A percentile compares a stretch with the other conserved stretches of the same genome.
Evolutionary conservation across 2,113 vertebrate genomes (phyloP).

Genomic region (Sander vitreus): DNA sequence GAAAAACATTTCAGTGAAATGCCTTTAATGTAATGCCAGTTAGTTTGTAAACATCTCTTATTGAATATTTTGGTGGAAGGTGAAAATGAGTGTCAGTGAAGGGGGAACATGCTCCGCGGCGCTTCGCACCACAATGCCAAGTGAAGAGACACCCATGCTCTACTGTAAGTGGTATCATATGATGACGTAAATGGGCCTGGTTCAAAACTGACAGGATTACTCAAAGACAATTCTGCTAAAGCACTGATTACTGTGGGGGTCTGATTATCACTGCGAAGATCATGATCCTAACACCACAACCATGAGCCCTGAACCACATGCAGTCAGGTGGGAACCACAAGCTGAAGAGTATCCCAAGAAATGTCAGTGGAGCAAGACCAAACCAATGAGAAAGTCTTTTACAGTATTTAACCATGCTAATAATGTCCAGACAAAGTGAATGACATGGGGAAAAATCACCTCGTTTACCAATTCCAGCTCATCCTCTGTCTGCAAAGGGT

Average conservation of each 20-base stretch:
- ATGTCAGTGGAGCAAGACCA: constrained; percentile 69
- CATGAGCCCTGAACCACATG: constrained; percentile 73
- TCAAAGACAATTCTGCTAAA: constrained; percentile 16
- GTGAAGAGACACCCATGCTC: constrained; percentile 74
- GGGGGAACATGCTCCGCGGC: constrained; percentile 65
- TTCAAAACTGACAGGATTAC: constrained; percentile 22
- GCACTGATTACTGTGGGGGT: background rate
- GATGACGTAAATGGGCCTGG: constrained; percentile 57
- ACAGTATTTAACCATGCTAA: constrained; percentile 69
- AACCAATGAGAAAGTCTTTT: constrained; percentile 57
- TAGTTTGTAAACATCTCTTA: constrained; percentile 25
- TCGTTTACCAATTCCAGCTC: constrained; percentile 97
- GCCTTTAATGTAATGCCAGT: constrained; percentile 76
- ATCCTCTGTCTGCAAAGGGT: constrained; percentile 91
- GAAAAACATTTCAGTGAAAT: constrained; percentile 24
- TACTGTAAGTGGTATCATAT: constrained; percentile 29
- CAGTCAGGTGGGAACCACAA: constrained; percentile 65
- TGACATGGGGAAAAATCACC: constrained; percentile 75
- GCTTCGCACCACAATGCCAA: constrained; percentile 36
- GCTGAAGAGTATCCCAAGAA: constrained; percentile 41
- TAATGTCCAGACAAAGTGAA: constrained; percentile 62
- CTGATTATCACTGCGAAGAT: constrained; percentile 9
- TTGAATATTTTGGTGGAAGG: constrained; percentile 36
- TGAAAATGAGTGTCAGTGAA: constrained; percentile 69
- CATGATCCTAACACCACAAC: constrained; percentile 53